A percentile compares a stretch with the other conserved stretches of the same genome.
Evolutionary conservation across 2,888 invertebrate genomes (phyloP).

Genomic region (Nemapogon koenigi): DNA sequence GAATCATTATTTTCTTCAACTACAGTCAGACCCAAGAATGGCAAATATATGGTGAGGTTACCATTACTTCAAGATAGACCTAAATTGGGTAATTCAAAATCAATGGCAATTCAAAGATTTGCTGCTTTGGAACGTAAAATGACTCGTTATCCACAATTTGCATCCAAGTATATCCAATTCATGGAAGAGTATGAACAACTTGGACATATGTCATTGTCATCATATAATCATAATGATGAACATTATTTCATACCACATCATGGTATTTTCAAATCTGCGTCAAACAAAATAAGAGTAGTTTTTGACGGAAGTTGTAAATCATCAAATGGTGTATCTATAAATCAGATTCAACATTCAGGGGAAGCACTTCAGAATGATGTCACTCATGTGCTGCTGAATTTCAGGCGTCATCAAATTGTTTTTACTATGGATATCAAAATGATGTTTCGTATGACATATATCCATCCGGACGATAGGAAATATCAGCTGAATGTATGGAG

Average conservation of each 20-base stretch:
- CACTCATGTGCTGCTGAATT: slow-evolving; percentile 2
- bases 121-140: background rate
- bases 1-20: background rate
- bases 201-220: slow-evolving; percentile 5
- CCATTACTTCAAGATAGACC: slow-evolving; percentile 1
- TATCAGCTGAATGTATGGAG: slow-evolving; percentile 11
- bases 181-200: slow-evolving; percentile 7
- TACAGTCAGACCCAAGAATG: background rate
- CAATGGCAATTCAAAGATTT: background rate
- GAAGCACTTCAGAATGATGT: slow-evolving; percentile 9
- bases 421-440: slow-evolving; percentile 10
- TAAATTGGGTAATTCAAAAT: background rate
- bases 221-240: background rate
- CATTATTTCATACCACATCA: slow-evolving; percentile 4
- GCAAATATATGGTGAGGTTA: slow-evolving; percentile 1
- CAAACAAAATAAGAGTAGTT: slow-evolving; percentile 6
- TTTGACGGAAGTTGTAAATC: slow-evolving; percentile 4
- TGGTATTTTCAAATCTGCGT: slow-evolving; percentile 4
- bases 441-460: slow-evolving; percentile 10
- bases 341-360: slow-evolving; percentile 8
- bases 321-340: slow-evolving; percentile 4
- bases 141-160: background rate
- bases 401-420: slow-evolving; percentile 7
- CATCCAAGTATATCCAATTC: slow-evolving; percentile 5
- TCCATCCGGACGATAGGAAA: slow-evolving; percentile 6